Evolutionary conservation across 2,113 vertebrate species (phyloP), one percentile per base, ranked within the genome.

Genomic region (Ctenomys sociabilis): DNA sequence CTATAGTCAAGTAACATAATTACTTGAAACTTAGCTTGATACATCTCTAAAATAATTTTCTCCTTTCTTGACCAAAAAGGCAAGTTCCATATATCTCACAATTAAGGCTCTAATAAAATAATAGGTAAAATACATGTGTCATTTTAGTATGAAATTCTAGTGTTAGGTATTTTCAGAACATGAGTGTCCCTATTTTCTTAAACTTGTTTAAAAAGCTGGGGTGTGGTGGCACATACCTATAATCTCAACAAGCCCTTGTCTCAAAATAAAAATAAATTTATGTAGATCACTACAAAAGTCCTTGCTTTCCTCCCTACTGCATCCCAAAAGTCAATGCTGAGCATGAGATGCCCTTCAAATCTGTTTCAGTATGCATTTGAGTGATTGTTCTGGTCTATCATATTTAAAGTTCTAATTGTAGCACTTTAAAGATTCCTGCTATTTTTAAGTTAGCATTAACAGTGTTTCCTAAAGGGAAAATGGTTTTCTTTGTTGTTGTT

Each of bases 1-100:
- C 59, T 80, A 5, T 49, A 77, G 37, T 90, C 26, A 93, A 88
- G 59, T 83, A 72, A n/a, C 64, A 37, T 37, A 37, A 81, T 88
- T 73, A 91, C 5, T 85, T 52, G 54, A 89, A 93, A 64, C 57
- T 93, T 91, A 81, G 85, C 7, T 93, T 96, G 64, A 32, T 83
- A 94, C n/a, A 59, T 89, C 6, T 95, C 24, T 92, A 70, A 96
- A 88, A 63, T 75, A 88, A 86, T 43, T 57, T 3, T 72, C 28
- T 57, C n/a, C 10, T 86, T 28, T 24, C 12, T 16, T 49, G 6
- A 3, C 7, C 26, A 32, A 14, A 32, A 73, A 49, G 40, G 22
- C 43, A 73, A 7, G 14, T 87, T 78, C 13, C 5, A 4, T 83
- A 78, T 54, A 64, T 87, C 61, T 94, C 37, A 93, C 37, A 95